Evolutionary conservation across 2,888 invertebrate species (phyloP).

Genomic region (Theodoxus fluviatilis): DNA sequence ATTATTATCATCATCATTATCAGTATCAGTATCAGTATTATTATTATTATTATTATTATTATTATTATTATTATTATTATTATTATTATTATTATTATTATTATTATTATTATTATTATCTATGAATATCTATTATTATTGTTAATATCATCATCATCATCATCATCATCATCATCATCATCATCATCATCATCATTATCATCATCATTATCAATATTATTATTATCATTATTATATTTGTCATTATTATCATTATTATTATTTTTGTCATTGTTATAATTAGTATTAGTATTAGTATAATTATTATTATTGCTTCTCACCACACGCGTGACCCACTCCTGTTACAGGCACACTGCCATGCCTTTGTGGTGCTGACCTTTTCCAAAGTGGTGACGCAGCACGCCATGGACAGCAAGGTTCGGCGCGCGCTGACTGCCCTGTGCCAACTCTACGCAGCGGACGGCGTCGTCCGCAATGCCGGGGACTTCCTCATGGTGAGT

Average conservation of each 20-base stretch:
- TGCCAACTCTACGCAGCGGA: conserved; percentile 81
- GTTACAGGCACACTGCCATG: conserved; percentile 82
- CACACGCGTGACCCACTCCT: no score
- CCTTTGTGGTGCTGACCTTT: conserved; percentile 79
- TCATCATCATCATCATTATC: no score
- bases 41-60: background rate
- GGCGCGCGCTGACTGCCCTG: conserved; percentile 74
- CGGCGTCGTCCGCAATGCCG: conserved; percentile 78
- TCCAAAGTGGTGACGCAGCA: conserved; percentile 51
- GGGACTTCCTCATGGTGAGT: conserved; percentile 80
- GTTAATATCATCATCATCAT: background rate
- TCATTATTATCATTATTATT: no score
- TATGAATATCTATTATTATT: background rate
- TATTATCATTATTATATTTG: no score
- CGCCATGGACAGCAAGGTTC: conserved; percentile 70
- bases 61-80: background rate
- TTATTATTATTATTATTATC: background rate
- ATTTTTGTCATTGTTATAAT: no score
- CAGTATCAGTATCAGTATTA: background rate
- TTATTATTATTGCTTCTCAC: no score
- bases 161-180: no score
- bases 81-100: background rate
- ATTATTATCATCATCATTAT: background rate
- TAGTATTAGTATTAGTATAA: no score
- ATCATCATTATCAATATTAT: no score